These are phyloP conservation scores for Furcula furcula DNA, from an alignment of 2,888 invertebrate genomes.

Conservation along the genomic window DNA sequence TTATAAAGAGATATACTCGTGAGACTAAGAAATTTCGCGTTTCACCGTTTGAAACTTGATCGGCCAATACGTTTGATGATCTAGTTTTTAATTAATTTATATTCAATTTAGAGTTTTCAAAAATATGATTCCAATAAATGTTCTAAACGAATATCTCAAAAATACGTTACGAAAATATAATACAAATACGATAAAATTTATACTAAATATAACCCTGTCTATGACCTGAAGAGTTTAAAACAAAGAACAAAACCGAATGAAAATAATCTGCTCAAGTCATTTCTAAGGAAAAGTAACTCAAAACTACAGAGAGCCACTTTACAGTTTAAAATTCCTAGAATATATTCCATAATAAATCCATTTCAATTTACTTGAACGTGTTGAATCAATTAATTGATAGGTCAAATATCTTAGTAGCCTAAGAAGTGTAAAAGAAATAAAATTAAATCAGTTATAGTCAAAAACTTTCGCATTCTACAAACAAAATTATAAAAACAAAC, in stretches of 20 bases:
- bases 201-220: constrained; percentile 82
- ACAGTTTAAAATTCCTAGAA: constrained; percentile 8
- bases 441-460: constrained; percentile 5
- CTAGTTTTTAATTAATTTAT: constrained; percentile 60
- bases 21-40: constrained; percentile 28
- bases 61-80: constrained; percentile 63
- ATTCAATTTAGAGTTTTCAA: constrained; percentile 77
- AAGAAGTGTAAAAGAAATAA: constrained; percentile 3
- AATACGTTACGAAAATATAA: constrained; percentile 81
- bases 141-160: constrained; percentile 80
- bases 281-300: constrained; percentile 43
- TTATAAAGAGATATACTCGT: constrained; percentile 28
- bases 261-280: constrained; percentile 77
- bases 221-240: constrained; percentile 80
- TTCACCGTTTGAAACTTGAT: constrained; percentile 33
- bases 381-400: neutral
- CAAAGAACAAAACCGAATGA: constrained; percentile 59
- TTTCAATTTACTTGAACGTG: constrained; percentile 3
- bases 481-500: constrained; percentile 28
- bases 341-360: constrained; percentile 5
- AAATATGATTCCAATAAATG: constrained; percentile 79
- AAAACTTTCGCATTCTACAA: constrained; percentile 15
- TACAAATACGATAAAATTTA: constrained; percentile 81
- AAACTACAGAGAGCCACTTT: constrained; percentile 20
- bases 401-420: neutral